Conservation (phyloP, 1,140 invertebrate species). For the Bombus turneri region DNA sequence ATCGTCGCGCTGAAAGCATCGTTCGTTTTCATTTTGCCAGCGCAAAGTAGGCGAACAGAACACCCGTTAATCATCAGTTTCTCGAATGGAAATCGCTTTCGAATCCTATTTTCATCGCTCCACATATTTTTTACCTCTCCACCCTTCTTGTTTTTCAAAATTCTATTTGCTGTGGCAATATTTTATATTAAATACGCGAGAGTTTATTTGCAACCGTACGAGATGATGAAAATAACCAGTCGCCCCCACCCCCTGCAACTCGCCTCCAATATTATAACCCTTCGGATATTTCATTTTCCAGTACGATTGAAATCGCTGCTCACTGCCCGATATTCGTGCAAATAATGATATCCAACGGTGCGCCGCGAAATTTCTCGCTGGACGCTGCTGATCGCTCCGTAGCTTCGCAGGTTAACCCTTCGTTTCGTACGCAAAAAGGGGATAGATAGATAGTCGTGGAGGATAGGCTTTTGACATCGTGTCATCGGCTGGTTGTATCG, state of each 20-base stretch:
- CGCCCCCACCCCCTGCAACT: too few relatives aligned
- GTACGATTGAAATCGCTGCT: neutral
- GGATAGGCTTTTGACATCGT: slow-evolving; percentile 57
- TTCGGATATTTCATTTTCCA: slow-evolving; percentile 3
- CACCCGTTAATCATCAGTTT: neutral
- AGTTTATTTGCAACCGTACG: neutral
- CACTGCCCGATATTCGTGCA: slow-evolving; percentile 21
- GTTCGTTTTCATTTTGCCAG: slow-evolving; percentile 18
- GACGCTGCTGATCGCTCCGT: neutral
- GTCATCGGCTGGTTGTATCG: slow-evolving; percentile 59
- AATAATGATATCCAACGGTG: slow-evolving; percentile 41
- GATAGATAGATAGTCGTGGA: neutral
- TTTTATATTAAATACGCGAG: neutral
- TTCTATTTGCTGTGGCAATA: neutral
- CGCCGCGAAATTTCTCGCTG: slow-evolving; percentile 54
- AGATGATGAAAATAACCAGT: slow-evolving; percentile 17
- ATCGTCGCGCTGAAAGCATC: slow-evolving; percentile 18
- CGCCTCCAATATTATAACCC: neutral
- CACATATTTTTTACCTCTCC: neutral
- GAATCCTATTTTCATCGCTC: neutral
- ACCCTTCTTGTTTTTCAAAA: neutral
- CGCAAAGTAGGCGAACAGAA: slow-evolving; percentile 14
- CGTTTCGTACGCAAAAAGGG: slow-evolving; percentile 59
- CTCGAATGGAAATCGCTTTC: neutral
- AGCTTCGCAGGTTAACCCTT: slow-evolving; percentile 62